These are phyloP conservation scores for Isaurus tuberculatus DNA, from an alignment of 92 coral and sea anemone genomes.

Conservation along the genomic window DNA sequence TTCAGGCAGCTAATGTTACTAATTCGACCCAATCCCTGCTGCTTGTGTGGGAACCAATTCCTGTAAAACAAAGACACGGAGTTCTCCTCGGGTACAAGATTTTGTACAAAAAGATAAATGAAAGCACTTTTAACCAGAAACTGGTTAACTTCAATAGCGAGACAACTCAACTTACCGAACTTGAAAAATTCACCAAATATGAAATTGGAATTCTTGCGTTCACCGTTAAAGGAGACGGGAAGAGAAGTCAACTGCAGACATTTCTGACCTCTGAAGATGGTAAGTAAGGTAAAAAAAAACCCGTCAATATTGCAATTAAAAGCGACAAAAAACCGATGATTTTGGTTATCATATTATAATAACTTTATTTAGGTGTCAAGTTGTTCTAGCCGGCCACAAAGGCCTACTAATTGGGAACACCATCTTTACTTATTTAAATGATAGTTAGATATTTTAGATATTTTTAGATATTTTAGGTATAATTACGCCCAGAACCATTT, in stretches of 20 bases:
- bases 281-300: slow-evolving; percentile 34
- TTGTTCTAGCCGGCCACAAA: too few species aligned
- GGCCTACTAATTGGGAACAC: too few species aligned
- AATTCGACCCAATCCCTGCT: slow-evolving; percentile 69
- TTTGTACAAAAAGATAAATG: slow-evolving; percentile 59
- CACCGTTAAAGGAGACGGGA: slow-evolving; percentile 90
- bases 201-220: slow-evolving; percentile 76
- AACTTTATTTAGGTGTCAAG: background rate
- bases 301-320: background rate
- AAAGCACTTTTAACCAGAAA: slow-evolving; percentile 29
- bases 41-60: slow-evolving; percentile 81
- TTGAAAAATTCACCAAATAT: slow-evolving; percentile 77
- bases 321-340: background rate
- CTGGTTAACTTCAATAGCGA: slow-evolving; percentile 57
- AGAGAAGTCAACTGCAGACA: slow-evolving; percentile 47
- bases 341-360: background rate
- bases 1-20: slow-evolving; percentile 66
- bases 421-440: too few species aligned
- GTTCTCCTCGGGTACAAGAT: slow-evolving; percentile 77
- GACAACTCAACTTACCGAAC: slow-evolving; percentile 64
- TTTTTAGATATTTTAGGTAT: too few species aligned
- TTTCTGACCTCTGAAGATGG: slow-evolving; percentile 82
- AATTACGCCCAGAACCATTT: too few species aligned
- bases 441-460: too few species aligned
- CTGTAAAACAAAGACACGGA: slow-evolving; percentile 69